These are phyloP conservation scores for Bombyx mandarina DNA, from an alignment of 1,140 invertebrate species.

Conservation along the genomic window DNA sequence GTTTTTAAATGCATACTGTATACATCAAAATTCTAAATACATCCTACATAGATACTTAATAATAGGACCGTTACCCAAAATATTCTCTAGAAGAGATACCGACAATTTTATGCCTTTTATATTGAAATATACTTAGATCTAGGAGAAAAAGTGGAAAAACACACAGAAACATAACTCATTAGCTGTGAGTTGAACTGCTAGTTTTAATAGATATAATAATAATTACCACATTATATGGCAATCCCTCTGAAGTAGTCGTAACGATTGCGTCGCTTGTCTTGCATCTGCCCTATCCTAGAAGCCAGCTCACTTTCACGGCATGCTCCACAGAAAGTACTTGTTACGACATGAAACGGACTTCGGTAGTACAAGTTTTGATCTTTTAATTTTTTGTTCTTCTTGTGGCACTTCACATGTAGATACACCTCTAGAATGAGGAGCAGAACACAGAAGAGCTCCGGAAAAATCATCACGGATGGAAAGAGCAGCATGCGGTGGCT, in stretches of 20 bases:
- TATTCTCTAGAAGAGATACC: too few species aligned
- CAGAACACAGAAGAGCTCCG: constrained; percentile 32
- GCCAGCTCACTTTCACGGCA: constrained; percentile 45
- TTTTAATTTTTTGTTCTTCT: constrained; percentile 44
- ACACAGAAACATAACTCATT: too few species aligned
- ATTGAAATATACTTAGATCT: too few species aligned
- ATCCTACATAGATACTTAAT: too few species aligned
- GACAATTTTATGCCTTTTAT: too few species aligned
- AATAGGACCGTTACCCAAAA: too few species aligned
- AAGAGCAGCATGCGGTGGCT: constrained; percentile 45
- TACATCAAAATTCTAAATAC: too few species aligned
- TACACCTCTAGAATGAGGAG: constrained; percentile 43
- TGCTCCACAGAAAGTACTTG: constrained; percentile 49
- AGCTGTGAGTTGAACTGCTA: too few species aligned
- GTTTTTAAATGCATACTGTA: too few species aligned
- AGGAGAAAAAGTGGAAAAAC: too few species aligned
- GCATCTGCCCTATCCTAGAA: constrained; percentile 42
- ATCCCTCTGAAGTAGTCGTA: constrained; percentile 46
- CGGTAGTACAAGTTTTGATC: constrained; percentile 43
- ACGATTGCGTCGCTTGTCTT: constrained; percentile 40
- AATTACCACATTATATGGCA: constrained; percentile 19
- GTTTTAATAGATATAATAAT: too few species aligned
- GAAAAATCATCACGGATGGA: constrained; percentile 39
- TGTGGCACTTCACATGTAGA: constrained; percentile 48
- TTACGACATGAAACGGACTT: constrained; percentile 52